Base-by-base conservation (phyloP, 2,888 invertebrate genomes). In the Diaphora mendica region DNA sequence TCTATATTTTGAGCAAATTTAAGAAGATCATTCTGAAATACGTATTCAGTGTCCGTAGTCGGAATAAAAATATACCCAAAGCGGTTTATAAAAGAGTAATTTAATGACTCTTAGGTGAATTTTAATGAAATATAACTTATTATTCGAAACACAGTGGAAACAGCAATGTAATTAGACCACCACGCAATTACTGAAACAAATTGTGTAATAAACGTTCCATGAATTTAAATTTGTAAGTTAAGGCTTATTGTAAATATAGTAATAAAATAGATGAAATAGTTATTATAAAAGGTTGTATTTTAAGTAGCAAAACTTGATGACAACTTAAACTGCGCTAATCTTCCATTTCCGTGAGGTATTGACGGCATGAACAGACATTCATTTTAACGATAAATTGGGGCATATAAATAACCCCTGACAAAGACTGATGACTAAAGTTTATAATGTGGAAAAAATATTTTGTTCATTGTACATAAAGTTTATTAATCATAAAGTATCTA, bases 391-490 rank as follows among this genome's bases (percentile, higher is more conserved):
- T 86, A 85, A 88, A 84, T 90, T 85, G 85, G 85, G 88, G 87
- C 86, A 82, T 62, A 62, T 62, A 62, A 86, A 85, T 88, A 88
- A 90, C 87, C 85, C 90, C 92, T 90, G 85, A 83, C 86, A 91
- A 94, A 95, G 94, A 95, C 94, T 94, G 94, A 94, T 87, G 88
- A 88, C 83, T 84, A 86, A 87, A 77, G 77, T 79, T 85, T 86
- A 82, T 82, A 81, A 79, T 74, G 79, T 77, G 81, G 75, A 78
- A 80, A 79, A 80, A 77, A 77, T 77, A 78, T 82, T 80, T 76
- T 76, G 79, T 80, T 83, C 75, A 74, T 79, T 86, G 77, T 86
- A 82, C 72, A 85, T 84, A 87, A 79, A 76, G 80, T 74, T 75
- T 65, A 73, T 71, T 73, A 76, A 70, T 80, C 77, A 72, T 80